Evolutionary conservation across 2,888 invertebrate genomes (phyloP).

Genomic region (Archips xylosteana): DNA sequence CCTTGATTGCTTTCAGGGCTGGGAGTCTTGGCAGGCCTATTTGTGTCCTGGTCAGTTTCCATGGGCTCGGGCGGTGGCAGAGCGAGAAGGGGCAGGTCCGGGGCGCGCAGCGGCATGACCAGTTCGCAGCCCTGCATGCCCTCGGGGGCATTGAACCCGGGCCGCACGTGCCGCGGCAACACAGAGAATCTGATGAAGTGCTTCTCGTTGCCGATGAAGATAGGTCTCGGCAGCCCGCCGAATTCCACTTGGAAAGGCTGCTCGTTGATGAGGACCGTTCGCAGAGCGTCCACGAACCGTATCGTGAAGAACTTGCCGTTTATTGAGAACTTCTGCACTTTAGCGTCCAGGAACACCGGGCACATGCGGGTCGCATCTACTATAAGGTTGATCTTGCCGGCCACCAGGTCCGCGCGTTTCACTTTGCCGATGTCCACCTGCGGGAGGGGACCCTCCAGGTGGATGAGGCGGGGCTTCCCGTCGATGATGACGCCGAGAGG

Average conservation of each 20-base stretch:
- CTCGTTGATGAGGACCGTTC: conserved; percentile 92
- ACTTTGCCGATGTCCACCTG: conserved; percentile 95
- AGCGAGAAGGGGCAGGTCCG: conserved; percentile 45
- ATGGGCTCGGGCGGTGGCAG: conserved; percentile 53
- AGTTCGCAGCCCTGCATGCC: conserved; percentile 83
- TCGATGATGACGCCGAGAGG: conserved; percentile 93
- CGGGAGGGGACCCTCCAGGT: conserved; percentile 96
- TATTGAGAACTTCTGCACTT: conserved; percentile 91
- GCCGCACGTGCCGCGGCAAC: conserved; percentile 89
- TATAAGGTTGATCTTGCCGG: conserved; percentile 93
- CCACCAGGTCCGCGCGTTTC: conserved; percentile 92
- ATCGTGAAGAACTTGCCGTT: conserved; percentile 90
- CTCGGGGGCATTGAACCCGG: conserved; percentile 89
- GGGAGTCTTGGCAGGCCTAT: conserved; percentile 63
- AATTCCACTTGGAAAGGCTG: conserved; percentile 92
- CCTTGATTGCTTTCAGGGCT: conserved; percentile 74
- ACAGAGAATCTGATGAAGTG: conserved; percentile 93
- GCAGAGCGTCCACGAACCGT: conserved; percentile 92
- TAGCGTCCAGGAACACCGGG: conserved; percentile 93
- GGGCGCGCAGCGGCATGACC: conserved; percentile 51
- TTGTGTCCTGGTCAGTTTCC: conserved; percentile 59
- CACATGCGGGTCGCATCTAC: conserved; percentile 92
- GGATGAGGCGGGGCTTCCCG: conserved; percentile 90
- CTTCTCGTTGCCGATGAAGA: conserved; percentile 90
- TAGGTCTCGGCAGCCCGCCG: conserved; percentile 93